A percentile compares a stretch with the other conserved stretches of the same genome.
Evolutionary conservation across 2,797 vertebrate genomes (phyloP).

Genomic region (Sandelia bainsii): DNA sequence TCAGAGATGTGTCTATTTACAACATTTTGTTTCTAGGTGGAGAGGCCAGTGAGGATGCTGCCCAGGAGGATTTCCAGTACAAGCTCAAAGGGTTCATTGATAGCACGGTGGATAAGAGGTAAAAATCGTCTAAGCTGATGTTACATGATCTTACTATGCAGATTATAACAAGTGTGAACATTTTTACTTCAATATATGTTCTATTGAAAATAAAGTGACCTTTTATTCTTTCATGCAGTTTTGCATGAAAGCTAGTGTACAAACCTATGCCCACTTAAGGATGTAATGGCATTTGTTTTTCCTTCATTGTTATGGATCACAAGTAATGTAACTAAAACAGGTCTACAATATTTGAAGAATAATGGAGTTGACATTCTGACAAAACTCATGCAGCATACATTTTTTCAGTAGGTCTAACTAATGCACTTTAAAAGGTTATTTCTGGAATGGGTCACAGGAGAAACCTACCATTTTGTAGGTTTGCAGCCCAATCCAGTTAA

Average conservation of each 20-base stretch:
- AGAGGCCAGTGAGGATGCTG: slow-evolving; percentile 91
- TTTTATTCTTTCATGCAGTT: neutral
- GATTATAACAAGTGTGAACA: neutral
- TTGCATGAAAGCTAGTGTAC: neutral
- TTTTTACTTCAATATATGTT: neutral
- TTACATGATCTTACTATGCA: slow-evolving; percentile 2
- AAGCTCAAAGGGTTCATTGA: slow-evolving; percentile 97
- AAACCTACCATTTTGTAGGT: neutral
- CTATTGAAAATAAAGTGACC: neutral
- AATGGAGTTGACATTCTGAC: no score
- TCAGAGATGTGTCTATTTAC: neutral
- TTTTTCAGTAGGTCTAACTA: neutral
- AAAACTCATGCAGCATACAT: no score
- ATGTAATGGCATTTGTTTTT: neutral
- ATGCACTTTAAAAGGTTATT: neutral
- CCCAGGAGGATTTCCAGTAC: slow-evolving; percentile 95
- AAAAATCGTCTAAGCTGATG: slow-evolving; percentile 23
- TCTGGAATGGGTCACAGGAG: neutral
- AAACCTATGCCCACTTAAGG: no score
- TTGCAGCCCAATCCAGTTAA: slow-evolving; percentile 5
- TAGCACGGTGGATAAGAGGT: slow-evolving; percentile 97
- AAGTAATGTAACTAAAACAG: no score
- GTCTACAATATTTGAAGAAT: no score
- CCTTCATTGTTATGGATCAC: neutral
- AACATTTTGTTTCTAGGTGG: slow-evolving; percentile 78